Evolutionary conservation across 2,113 vertebrate genomes (phyloP).

Genomic region (Stigmatopora argus): DNA sequence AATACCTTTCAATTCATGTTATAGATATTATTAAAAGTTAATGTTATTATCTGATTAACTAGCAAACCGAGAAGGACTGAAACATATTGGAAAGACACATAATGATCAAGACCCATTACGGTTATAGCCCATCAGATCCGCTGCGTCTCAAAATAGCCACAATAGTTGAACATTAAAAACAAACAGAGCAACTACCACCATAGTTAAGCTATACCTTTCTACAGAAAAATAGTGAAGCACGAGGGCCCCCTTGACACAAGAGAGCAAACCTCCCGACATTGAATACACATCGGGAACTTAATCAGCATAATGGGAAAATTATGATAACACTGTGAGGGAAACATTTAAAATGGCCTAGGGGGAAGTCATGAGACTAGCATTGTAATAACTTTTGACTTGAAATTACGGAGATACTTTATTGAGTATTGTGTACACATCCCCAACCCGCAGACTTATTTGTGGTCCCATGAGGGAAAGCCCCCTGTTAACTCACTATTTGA

Average conservation of each 20-base stretch:
- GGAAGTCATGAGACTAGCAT: conserved; percentile 55
- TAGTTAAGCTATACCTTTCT: too few relatives aligned
- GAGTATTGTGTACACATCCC: conserved; percentile 35
- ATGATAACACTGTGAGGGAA: conserved; percentile 31
- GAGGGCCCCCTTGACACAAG: background rate
- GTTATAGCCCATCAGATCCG: too few relatives aligned
- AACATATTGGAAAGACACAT: too few relatives aligned
- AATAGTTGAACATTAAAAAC: too few relatives aligned
- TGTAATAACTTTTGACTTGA: conserved; percentile 44
- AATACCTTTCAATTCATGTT: too few relatives aligned
- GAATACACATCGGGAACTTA: conserved; percentile 5
- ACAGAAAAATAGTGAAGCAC: background rate
- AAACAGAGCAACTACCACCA: too few relatives aligned
- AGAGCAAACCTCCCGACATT: background rate
- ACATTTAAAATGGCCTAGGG: conserved; percentile 55
- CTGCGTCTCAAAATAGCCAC: too few relatives aligned
- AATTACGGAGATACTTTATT: conserved; percentile 43
- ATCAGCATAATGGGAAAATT: conserved; percentile 33
- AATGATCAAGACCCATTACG: too few relatives aligned
- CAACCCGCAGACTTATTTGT: background rate
- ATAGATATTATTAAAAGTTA: too few relatives aligned
- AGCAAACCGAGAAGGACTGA: too few relatives aligned
- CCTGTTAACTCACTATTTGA: background rate
- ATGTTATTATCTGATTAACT: too few relatives aligned
- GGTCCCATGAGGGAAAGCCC: background rate